Evolutionary conservation across 1,140 invertebrate species (phyloP).

Genomic region (Gonatopus flavifemur): DNA sequence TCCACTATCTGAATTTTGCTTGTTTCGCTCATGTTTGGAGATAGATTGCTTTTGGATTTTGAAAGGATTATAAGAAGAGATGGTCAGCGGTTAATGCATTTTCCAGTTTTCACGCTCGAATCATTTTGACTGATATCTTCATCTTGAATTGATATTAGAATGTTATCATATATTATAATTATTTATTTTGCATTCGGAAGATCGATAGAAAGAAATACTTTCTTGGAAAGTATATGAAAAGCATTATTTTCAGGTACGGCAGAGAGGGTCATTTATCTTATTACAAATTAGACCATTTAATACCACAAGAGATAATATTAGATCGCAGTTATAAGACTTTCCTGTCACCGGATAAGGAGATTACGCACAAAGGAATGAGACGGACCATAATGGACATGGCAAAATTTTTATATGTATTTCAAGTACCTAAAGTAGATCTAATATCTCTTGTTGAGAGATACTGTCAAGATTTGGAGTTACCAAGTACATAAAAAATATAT

Average conservation of each 20-base stretch:
- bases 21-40: no score
- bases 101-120: no score
- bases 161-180: no score
- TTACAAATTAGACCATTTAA: constrained; percentile 58
- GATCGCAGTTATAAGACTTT: constrained; percentile 33
- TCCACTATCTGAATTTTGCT: no score
- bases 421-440: constrained; percentile 56
- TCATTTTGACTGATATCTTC: no score
- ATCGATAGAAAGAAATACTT: no score
- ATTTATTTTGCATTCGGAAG: no score
- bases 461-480: constrained; percentile 62
- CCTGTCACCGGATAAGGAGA: constrained; percentile 38
- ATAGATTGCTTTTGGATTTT: no score
- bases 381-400: constrained; percentile 39
- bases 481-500: constrained; percentile 37
- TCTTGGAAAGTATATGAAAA: no score
- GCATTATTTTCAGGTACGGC: constrained; percentile 51
- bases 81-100: no score
- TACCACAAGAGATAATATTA: constrained; percentile 58
- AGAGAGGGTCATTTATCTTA: constrained; percentile 64
- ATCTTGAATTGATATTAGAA: no score
- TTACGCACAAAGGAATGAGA: constrained; percentile 49
- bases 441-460: constrained; percentile 54
- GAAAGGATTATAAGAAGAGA: no score
- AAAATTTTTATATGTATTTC: constrained; percentile 48